Percentiles rank a stretch among this genome's conserved stretches.
Conservation (phyloP, 2,113 vertebrate species). For the Serranochromis macrocephalus region DNA sequence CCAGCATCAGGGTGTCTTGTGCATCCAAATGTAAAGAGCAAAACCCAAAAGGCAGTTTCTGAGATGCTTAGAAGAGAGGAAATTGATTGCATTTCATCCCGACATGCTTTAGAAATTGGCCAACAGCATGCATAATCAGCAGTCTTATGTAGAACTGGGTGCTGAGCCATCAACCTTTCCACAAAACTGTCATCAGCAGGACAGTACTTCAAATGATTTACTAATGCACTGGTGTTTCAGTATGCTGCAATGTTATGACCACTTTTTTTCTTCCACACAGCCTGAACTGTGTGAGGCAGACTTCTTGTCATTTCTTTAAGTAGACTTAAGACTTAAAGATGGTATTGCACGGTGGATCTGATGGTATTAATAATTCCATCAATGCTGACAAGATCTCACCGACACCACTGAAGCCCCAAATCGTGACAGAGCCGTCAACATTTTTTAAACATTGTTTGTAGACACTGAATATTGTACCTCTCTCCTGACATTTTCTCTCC, state of each 20-base stretch:
- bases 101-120: background rate
- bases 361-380: background rate
- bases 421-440: background rate
- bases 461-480: background rate
- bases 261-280: background rate
- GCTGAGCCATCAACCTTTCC: background rate
- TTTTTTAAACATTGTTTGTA: background rate
- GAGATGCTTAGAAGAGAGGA: background rate
- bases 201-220: background rate
- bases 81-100: background rate
- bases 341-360: background rate
- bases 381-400: background rate
- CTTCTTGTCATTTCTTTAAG: background rate
- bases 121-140: background rate
- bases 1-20: background rate
- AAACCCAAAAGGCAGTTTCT: background rate
- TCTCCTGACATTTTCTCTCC: background rate
- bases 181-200: background rate
- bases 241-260: background rate
- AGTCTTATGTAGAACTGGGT: background rate
- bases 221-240: background rate
- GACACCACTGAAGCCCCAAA: background rate
- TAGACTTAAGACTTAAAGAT: background rate
- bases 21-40: conserved; percentile 1
- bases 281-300: background rate